Evolutionary conservation across 1,140 invertebrate species (phyloP).

Genomic region (Thalassaphorura encarpata): DNA sequence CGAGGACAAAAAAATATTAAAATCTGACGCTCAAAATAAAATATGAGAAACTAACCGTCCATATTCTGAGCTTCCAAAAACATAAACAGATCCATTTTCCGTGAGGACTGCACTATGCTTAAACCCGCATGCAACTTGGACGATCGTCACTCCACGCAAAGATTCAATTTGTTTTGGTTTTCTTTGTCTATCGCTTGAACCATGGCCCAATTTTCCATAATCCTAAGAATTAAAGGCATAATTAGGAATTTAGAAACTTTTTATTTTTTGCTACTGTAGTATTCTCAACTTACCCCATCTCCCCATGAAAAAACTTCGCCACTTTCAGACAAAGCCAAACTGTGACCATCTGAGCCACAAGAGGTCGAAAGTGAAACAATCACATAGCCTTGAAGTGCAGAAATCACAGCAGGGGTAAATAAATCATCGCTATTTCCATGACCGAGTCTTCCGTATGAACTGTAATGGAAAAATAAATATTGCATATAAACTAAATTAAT

Average conservation of each 20-base stretch:
- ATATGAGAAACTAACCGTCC: conserved; percentile 54
- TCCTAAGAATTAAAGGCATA: conserved; percentile 40
- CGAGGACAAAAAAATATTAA: too few species aligned
- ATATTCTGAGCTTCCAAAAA: conserved; percentile 58
- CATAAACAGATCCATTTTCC: conserved; percentile 52
- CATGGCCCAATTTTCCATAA: conserved; percentile 56
- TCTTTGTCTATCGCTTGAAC: conserved; percentile 50
- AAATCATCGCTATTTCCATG: conserved; percentile 52
- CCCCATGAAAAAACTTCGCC: conserved; percentile 43
- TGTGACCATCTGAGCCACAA: conserved; percentile 53
- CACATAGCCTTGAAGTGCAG: conserved; percentile 52
- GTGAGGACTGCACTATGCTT: conserved; percentile 59
- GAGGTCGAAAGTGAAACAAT: conserved; percentile 52
- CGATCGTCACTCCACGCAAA: conserved; percentile 50
- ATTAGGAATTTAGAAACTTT: neutral
- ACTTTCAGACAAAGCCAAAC: conserved; percentile 48
- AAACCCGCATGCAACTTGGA: conserved; percentile 56
- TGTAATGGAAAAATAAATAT: too few species aligned
- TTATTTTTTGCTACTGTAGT: too few species aligned
- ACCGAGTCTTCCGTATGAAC: conserved; percentile 47
- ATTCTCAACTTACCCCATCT: conserved; percentile 17
- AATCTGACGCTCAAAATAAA: too few species aligned
- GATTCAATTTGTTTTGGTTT: conserved; percentile 56
- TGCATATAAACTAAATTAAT: too few species aligned
- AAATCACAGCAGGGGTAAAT: conserved; percentile 50